Evolutionary conservation across 2,888 invertebrate genomes (phyloP).

Genomic region (Parapristionchus giblindavisi): DNA sequence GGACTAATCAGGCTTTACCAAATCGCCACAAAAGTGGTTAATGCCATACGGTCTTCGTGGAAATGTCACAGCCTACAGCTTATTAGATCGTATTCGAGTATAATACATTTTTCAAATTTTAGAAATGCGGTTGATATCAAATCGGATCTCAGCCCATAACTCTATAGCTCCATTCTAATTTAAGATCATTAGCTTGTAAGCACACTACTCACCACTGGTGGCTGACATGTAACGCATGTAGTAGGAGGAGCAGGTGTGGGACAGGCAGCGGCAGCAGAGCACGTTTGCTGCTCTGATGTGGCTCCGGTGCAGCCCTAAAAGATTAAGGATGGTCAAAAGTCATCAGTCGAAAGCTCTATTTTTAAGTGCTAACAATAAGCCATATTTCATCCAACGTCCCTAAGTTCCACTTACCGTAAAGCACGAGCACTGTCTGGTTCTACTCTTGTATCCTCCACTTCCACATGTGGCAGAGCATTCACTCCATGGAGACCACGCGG

Average conservation of each 20-base stretch:
- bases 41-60: too few relatives aligned
- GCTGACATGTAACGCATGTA: not conserved
- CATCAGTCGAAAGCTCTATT: not conserved
- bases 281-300: slow-evolving; percentile 36
- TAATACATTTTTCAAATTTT: not conserved
- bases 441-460: slow-evolving; percentile 32
- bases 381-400: too few relatives aligned
- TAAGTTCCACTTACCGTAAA: slow-evolving; percentile 12
- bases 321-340: not conserved
- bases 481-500: slow-evolving; percentile 35
- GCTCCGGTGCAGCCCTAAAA: slow-evolving; percentile 27
- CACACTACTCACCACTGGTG: not conserved
- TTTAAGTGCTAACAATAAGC: too few relatives aligned
- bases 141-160: not conserved
- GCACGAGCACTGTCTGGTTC: slow-evolving; percentile 37
- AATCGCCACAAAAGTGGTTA: too few relatives aligned
- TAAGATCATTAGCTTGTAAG: not conserved
- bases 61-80: too few relatives aligned
- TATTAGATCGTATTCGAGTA: not conserved
- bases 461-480: slow-evolving; percentile 38
- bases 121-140: not conserved
- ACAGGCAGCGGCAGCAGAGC: slow-evolving; percentile 1
- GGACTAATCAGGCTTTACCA: too few relatives aligned
- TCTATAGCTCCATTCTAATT: not conserved
- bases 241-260: not conserved